Percentiles rank a stretch among this genome's conserved stretches.
phyloP scores from a whole-genome alignment of 1,140 invertebrate genomes.

The Drosophila arawakana region DNA sequence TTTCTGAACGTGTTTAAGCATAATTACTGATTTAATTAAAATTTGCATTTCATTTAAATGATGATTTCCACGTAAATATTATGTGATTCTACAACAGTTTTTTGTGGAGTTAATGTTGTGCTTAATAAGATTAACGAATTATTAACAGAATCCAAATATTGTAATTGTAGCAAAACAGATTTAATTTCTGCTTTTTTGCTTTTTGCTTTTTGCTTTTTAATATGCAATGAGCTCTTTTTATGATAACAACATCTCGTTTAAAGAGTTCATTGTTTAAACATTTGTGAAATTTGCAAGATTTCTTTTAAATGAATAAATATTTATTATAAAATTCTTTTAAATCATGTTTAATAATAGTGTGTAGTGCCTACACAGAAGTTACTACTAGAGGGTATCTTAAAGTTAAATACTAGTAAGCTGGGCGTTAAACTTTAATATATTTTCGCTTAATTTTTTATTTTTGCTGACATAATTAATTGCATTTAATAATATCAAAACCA shows the following conservation, averaged over 20 bases:
- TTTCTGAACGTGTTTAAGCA: constrained; percentile 50
- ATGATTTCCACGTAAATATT: constrained; percentile 2
- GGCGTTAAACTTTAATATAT: not conserved
- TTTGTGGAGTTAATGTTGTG: not conserved
- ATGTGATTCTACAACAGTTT: constrained; percentile 29
- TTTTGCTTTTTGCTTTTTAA: no score
- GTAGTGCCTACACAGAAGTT: not conserved
- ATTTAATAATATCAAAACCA: constrained; percentile 47
- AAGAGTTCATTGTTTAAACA: no score
- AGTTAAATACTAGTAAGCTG: not conserved
- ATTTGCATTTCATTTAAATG: constrained; percentile 57
- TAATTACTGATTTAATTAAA: constrained; percentile 77
- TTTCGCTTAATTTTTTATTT: constrained; percentile 9
- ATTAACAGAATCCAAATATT: no score
- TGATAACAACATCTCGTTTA: no score
- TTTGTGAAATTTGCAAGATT: no score
- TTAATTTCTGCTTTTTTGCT: no score
- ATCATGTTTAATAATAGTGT: no score
- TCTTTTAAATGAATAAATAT: no score
- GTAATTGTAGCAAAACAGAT: no score
- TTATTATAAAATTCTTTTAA: no score
- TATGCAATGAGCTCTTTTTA: no score
- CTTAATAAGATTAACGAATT: no score
- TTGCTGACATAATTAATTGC: constrained; percentile 40
- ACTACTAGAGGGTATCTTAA: not conserved